A percentile compares a stretch with the other conserved stretches of the same genome.
Conservation (phyloP, 1,140 invertebrate genomes). For the Acromyrmex charruanus region DNA sequence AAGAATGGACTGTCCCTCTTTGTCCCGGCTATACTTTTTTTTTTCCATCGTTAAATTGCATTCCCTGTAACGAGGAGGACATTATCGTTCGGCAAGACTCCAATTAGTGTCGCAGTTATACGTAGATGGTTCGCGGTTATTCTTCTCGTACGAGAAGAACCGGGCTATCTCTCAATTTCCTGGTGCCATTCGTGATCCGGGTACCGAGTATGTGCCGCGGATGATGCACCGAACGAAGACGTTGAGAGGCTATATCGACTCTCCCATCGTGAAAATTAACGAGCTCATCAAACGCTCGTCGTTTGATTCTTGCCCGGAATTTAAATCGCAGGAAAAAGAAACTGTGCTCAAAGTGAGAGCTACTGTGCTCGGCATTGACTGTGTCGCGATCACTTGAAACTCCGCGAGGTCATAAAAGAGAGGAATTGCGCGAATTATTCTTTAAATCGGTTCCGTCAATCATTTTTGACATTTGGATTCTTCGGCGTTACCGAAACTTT, state of each 20-base stretch:
- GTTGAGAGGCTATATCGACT: not conserved
- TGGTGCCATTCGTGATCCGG: constrained; percentile 20
- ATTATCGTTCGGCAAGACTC: constrained; percentile 26
- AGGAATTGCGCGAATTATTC: constrained; percentile 10
- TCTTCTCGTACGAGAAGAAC: constrained; percentile 11
- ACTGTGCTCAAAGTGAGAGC: constrained; percentile 2
- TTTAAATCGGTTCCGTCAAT: constrained; percentile 24
- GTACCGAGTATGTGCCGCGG: not conserved
- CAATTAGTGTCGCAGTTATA: constrained; percentile 43
- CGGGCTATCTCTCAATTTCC: constrained; percentile 46
- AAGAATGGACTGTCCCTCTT: not conserved
- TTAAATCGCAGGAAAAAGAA: constrained; percentile 7
- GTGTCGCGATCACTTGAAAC: not conserved
- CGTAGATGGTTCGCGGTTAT: constrained; percentile 22
- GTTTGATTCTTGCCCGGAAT: constrained; percentile 41
- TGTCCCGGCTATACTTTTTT: constrained; percentile 25
- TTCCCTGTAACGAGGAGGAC: constrained; percentile 36
- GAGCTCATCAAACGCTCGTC: constrained; percentile 12
- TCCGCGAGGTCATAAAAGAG: not conserved
- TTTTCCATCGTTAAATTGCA: constrained; percentile 41
- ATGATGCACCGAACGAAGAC: too few relatives aligned
- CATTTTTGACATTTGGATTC: not conserved
- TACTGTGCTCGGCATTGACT: not conserved
- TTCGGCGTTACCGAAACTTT: not conserved
- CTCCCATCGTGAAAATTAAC: constrained; percentile 44